Conservation (phyloP, 2,888 invertebrate species). For the Cantharis flavilabris region DNA sequence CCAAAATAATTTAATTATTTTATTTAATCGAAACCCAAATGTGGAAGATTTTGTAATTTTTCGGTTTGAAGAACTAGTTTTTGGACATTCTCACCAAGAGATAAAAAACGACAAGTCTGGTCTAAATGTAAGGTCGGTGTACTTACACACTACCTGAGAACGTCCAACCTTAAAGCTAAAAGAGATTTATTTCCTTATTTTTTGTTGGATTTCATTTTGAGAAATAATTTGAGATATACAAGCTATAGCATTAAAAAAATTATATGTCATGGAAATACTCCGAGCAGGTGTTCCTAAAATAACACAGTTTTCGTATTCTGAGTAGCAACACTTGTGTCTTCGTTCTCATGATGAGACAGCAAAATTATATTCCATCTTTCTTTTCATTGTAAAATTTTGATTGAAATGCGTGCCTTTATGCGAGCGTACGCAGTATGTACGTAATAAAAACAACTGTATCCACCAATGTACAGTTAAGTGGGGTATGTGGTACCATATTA, state of each 20-base stretch:
- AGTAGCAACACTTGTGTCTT: neutral
- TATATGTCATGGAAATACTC: neutral
- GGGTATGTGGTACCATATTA: too few species aligned
- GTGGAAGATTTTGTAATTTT: neutral
- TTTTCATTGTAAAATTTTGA: neutral
- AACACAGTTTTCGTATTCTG: neutral
- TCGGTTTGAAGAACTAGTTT: neutral
- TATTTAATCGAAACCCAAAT: neutral
- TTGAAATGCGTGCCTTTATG: neutral
- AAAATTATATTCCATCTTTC: neutral
- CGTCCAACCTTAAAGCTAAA: neutral
- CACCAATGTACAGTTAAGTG: neutral
- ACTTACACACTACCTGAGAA: neutral
- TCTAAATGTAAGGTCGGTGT: neutral
- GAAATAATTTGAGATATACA: neutral
- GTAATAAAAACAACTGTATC: neutral
- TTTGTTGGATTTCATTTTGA: neutral
- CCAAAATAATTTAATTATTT: neutral
- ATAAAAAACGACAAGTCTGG: neutral
- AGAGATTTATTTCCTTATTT: neutral
- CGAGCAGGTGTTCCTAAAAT: neutral
- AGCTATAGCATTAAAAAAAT: neutral
- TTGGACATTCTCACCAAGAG: neutral
- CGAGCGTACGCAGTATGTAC: too few species aligned
- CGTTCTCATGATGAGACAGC: neutral